These are phyloP conservation scores for Tricholauxania praeusta DNA, from an alignment of 2,888 invertebrate genomes.

Conservation along the genomic window DNA sequence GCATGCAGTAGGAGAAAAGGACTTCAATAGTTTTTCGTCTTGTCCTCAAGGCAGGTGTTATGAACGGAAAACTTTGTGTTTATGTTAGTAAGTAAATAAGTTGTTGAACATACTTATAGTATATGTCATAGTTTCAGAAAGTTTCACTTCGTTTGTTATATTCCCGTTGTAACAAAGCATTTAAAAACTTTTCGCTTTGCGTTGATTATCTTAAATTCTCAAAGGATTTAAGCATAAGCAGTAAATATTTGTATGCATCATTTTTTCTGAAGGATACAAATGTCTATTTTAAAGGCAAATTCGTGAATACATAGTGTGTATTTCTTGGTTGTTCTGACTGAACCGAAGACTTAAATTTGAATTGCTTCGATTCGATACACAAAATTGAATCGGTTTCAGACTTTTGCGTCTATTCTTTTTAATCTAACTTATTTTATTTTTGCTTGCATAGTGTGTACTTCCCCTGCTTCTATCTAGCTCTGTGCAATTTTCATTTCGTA, in stretches of 20 bases:
- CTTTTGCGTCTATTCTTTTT: background rate
- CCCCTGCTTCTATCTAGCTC: too few species aligned
- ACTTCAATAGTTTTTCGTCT: background rate
- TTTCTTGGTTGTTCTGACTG: too few species aligned
- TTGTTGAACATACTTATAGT: background rate
- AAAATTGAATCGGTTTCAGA: background rate
- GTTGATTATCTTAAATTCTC: background rate
- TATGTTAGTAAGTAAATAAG: slow-evolving; percentile 9
- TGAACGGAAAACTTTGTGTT: slow-evolving; percentile 6
- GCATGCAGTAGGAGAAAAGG: too few species aligned
- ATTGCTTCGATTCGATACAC: background rate
- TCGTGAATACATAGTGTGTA: too few species aligned
- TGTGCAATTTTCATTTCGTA: background rate
- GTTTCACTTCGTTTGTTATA: background rate
- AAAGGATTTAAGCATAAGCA: background rate
- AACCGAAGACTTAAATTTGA: too few species aligned
- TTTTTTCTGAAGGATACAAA: too few species aligned
- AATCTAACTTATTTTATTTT: background rate
- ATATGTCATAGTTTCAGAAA: background rate
- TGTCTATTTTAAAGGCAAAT: too few species aligned
- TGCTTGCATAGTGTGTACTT: background rate
- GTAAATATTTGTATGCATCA: too few species aligned
- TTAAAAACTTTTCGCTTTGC: background rate
- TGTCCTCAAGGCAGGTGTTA: slow-evolving; percentile 5
- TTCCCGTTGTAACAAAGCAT: background rate